phyloP scores from a whole-genome alignment of 2,113 vertebrate genomes.

The Hirundichthys speculiger region DNA sequence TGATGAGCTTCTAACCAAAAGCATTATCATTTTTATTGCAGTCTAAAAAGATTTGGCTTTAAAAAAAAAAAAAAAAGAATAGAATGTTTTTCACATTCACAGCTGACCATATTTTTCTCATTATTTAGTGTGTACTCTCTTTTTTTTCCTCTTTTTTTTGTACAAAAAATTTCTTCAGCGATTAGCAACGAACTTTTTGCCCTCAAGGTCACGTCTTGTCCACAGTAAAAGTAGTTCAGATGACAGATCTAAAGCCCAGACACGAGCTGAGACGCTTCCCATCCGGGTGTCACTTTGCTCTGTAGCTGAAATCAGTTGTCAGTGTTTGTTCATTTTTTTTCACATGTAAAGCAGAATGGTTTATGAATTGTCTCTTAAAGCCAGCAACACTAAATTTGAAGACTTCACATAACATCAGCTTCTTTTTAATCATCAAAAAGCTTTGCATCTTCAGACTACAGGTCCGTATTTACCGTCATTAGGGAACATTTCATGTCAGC shows the following conservation, averaged over 20 bases:
- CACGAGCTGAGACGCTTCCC: slow-evolving; percentile 11
- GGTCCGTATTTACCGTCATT: slow-evolving; percentile 21
- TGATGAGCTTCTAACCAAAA: no score
- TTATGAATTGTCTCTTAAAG: no score
- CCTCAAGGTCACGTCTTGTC: slow-evolving; percentile 31
- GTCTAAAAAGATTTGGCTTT: no score
- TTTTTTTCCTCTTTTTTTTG: neutral
- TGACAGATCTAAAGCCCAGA: slow-evolving; percentile 15
- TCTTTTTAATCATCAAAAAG: slow-evolving; percentile 4
- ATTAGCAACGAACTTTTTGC: slow-evolving; percentile 31
- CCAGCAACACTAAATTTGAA: no score
- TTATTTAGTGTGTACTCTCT: neutral
- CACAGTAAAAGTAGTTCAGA: slow-evolving; percentile 20
- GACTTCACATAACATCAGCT: no score
- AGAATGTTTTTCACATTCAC: neutral
- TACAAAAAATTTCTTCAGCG: slow-evolving; percentile 33
- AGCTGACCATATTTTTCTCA: neutral
- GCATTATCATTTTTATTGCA: no score
- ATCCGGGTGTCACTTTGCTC: neutral
- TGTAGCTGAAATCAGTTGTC: slow-evolving; percentile 1
- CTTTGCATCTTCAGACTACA: slow-evolving; percentile 6
- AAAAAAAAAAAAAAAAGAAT: no score
- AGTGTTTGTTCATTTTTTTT: slow-evolving; percentile 6
- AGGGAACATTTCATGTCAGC: slow-evolving; percentile 23
- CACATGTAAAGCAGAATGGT: slow-evolving; percentile 11